Base-by-base conservation (phyloP, 2,113 vertebrate genomes). In the Mus pahari region DNA sequence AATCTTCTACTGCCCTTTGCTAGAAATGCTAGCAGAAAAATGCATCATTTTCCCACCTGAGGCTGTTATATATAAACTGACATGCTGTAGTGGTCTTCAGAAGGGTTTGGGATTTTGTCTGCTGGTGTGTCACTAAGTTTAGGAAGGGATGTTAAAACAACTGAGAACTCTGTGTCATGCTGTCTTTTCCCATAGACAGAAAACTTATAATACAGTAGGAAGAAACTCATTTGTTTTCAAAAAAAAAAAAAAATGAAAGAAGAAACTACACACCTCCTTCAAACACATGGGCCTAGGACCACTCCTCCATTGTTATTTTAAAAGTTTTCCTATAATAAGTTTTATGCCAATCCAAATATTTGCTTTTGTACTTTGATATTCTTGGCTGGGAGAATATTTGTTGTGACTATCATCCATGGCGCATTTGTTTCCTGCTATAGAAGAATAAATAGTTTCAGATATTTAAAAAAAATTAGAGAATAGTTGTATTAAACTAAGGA, bases 301-400 rank as follows among this genome's bases (percentile, higher is more conserved):
- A 74, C 6, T 74, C 42, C 53, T 81, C 66, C 48, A 36, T 93
- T 50, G 48, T 10, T 58, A 24, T 75, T 91, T 62, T 17, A 28
- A 75, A 48, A 89, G 84, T 71, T 9, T 91, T 75, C 1, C 45
- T 82, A 77, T 71, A 58, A 68, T 70, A 31, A 55, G 17, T 26
- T 64, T 45, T 75, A 81, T 86, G 36, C 50, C 70, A 91, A 70
- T 82, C 24, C 68, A 90, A 95, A 64, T 86, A 31, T 75, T 81
- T 82, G 19, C n/a, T 81, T 8, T 33, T 14, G 33, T 36, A 45
- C 53, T 93, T 91, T 68, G 53, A 73, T 58, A 48, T 66, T 83
- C 53, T 91, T 75, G 11, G 45, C 48, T 77, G 19, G 70, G 39
- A 92, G 42, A 22, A 58, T 50, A 79, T 11, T 75, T 33, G 22